These are phyloP conservation scores for Pegoplata infirma DNA, from an alignment of 2,888 invertebrate species.

Conservation along the genomic window DNA sequence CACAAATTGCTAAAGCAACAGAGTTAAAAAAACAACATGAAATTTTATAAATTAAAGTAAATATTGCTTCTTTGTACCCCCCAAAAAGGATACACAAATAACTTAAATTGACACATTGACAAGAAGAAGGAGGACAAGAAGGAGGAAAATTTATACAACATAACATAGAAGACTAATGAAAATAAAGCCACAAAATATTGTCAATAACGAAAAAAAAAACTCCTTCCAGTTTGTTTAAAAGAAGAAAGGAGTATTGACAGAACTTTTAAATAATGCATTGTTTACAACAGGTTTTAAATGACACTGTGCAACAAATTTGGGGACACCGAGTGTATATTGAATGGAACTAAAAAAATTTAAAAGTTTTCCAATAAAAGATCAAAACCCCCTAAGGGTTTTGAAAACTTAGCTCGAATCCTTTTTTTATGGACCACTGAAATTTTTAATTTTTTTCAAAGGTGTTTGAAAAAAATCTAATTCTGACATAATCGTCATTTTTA, in stretches of 20 bases:
- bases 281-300: too few relatives aligned
- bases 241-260: background rate
- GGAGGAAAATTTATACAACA: constrained; percentile 13
- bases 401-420: too few relatives aligned
- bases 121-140: background rate
- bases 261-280: background rate
- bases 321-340: too few relatives aligned
- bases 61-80: constrained; percentile 13
- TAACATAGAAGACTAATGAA: constrained; percentile 49
- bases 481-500: too few relatives aligned
- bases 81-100: constrained; percentile 20
- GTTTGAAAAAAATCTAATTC: too few relatives aligned
- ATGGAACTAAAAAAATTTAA: too few relatives aligned
- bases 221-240: background rate
- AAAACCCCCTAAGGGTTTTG: too few relatives aligned
- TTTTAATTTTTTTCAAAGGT: too few relatives aligned
- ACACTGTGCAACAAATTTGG: too few relatives aligned
- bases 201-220: background rate
- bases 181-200: constrained; percentile 48
- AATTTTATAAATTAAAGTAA: constrained; percentile 17
- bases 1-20: constrained; percentile 26
- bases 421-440: too few relatives aligned
- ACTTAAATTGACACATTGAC: constrained; percentile 15
- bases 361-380: too few relatives aligned
- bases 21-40: background rate